Percentiles rank a stretch among this genome's conserved stretches.
Conservation (phyloP, 2,888 invertebrate genomes). For the Tenthredo amoena region DNA sequence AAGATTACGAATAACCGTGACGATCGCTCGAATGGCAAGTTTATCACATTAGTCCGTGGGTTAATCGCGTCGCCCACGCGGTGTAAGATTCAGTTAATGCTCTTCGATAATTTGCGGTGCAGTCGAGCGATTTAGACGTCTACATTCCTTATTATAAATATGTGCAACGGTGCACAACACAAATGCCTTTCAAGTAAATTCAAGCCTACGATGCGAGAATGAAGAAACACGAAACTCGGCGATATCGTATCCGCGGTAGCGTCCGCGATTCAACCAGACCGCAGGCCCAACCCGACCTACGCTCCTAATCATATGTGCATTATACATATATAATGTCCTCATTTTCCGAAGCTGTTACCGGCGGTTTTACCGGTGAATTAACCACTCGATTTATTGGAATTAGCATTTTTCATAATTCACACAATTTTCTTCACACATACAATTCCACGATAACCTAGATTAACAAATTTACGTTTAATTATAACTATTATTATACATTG, state of each 20-base stretch:
- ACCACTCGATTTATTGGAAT: not conserved
- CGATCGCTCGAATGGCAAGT: conserved; percentile 27
- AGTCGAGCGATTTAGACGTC: conserved; percentile 64
- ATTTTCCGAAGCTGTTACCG: not conserved
- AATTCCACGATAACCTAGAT: not conserved
- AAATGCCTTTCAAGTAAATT: conserved; percentile 35
- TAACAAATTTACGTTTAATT: not conserved
- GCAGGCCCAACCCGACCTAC: conserved; percentile 10
- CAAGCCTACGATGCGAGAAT: conserved; percentile 21
- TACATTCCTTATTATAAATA: conserved; percentile 65
- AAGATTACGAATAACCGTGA: not conserved
- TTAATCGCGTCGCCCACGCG: conserved; percentile 29
- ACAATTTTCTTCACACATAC: not conserved
- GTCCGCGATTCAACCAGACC: not conserved
- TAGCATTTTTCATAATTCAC: not conserved
- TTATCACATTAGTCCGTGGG: conserved; percentile 39
- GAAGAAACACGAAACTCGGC: not conserved
- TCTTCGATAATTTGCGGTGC: conserved; percentile 60
- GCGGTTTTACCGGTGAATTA: not conserved
- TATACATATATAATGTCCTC: not conserved
- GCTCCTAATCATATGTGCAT: not conserved
- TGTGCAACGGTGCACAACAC: conserved; percentile 50
- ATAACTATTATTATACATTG: not conserved
- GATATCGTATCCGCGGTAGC: not conserved
- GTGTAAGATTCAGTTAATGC: not conserved